Conservation (phyloP, 1,140 invertebrate species). For the Agrypnia vestita region DNA sequence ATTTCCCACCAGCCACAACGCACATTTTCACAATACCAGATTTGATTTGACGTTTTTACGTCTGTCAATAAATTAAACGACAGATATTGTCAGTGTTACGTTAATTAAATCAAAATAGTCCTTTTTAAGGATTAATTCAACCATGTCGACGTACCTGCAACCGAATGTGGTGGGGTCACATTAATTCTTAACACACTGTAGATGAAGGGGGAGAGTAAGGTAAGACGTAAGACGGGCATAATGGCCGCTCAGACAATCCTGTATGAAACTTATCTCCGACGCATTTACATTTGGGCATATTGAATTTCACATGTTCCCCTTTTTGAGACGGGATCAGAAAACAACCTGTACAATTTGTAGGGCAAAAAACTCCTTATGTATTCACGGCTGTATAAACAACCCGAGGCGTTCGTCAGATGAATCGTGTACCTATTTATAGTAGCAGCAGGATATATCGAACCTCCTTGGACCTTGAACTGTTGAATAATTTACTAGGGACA, state of each 20-base stretch:
- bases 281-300: constrained; percentile 43
- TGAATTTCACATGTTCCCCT: constrained; percentile 30
- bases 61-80: background rate
- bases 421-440: background rate
- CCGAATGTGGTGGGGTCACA: constrained; percentile 30
- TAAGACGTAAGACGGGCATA: constrained; percentile 4
- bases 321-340: constrained; percentile 32
- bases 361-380: constrained; percentile 44
- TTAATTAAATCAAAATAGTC: background rate
- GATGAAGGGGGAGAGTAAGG: constrained; percentile 31
- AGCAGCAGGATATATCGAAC: background rate
- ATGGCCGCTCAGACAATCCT: constrained; percentile 42
- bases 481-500: constrained; percentile 23
- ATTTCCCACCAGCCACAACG: background rate
- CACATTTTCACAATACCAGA: background rate
- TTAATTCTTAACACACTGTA: constrained; percentile 22
- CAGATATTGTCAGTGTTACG: background rate
- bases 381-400: constrained; percentile 24
- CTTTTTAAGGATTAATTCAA: background rate
- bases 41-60: too few relatives aligned
- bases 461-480: constrained; percentile 21
- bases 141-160: background rate
- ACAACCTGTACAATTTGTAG: constrained; percentile 40
- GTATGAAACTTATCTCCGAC: constrained; percentile 42
- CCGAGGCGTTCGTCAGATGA: background rate